Percentiles rank a stretch among this genome's conserved stretches.
phyloP scores from a whole-genome alignment of 1,140 invertebrate genomes.

The Reticulitermes speratus region DNA sequence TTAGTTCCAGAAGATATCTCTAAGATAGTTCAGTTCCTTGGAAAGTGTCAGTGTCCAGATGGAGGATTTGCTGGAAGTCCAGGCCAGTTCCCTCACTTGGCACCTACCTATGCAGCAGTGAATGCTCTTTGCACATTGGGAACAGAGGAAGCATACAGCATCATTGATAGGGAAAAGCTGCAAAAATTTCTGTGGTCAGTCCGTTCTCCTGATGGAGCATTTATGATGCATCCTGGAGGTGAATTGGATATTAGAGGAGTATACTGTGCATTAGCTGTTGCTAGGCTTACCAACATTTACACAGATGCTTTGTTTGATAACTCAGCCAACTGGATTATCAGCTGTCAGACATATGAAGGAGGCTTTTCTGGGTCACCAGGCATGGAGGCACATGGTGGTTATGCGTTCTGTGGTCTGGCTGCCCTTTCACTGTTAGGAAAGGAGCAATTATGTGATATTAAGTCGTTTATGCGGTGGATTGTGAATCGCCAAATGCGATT shows the following conservation, averaged over 20 bases:
- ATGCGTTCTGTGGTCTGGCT: slow-evolving; percentile 95
- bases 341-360: slow-evolving; percentile 97
- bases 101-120: slow-evolving; percentile 95
- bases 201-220: slow-evolving; percentile 82
- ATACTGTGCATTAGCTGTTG: slow-evolving; percentile 92
- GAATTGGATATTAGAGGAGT: slow-evolving; percentile 93
- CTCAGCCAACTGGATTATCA: slow-evolving; percentile 87
- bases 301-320: slow-evolving; percentile 76
- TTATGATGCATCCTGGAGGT: slow-evolving; percentile 88
- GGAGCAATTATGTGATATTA: slow-evolving; percentile 75
- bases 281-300: slow-evolving; percentile 82
- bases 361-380: slow-evolving; percentile 94
- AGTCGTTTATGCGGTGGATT: slow-evolving; percentile 68
- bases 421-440: slow-evolving; percentile 79
- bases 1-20: slow-evolving; percentile 66
- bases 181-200: slow-evolving; percentile 76
- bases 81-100: slow-evolving; percentile 87
- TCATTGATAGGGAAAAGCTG: slow-evolving; percentile 76
- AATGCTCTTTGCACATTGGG: slow-evolving; percentile 89
- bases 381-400: slow-evolving; percentile 97
- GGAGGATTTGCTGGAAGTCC: slow-evolving; percentile 96
- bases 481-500: slow-evolving; percentile 85
- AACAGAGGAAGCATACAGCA: slow-evolving; percentile 79
- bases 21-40: slow-evolving; percentile 67
- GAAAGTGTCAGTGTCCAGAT: slow-evolving; percentile 70